Evolutionary conservation across 2,113 vertebrate genomes (phyloP).

Genomic region (Pteruthius melanotis): DNA sequence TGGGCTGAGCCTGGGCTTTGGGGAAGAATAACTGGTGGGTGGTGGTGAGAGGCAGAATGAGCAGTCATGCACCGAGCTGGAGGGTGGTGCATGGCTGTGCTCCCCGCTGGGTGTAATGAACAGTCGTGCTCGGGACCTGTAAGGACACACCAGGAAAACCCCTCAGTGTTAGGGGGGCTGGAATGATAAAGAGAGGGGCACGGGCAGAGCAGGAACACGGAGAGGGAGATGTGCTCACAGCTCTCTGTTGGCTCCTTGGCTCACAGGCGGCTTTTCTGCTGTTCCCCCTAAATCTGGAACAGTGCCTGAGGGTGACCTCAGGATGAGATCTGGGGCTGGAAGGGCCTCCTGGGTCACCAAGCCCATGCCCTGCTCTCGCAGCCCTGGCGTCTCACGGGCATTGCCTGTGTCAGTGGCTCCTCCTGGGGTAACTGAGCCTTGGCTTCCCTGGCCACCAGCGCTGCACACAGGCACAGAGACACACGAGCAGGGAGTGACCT

Average conservation of each 20-base stretch:
- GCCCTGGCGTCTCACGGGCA: not conserved
- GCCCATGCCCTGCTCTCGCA: not conserved
- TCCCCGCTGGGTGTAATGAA: not conserved
- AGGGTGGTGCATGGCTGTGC: not conserved
- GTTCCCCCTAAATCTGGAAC: not conserved
- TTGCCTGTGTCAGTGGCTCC: not conserved
- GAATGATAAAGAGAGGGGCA: not conserved
- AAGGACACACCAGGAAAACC: not conserved
- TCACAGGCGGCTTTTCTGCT: not conserved
- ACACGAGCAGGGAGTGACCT: accelerated
- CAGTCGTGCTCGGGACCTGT: not conserved
- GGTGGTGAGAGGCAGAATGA: not conserved
- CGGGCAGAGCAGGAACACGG: accelerated
- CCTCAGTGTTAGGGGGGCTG: not conserved
- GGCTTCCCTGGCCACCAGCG: accelerated
- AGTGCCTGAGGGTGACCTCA: not conserved
- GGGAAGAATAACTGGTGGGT: not conserved
- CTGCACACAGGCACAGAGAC: not conserved
- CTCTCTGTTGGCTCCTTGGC: not conserved
- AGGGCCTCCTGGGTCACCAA: not conserved
- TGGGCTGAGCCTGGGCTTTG: not conserved
- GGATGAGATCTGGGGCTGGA: not conserved
- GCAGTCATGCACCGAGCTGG: not conserved
- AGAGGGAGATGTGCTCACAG: not conserved
- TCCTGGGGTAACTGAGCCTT: not conserved